Percentiles rank a stretch among this genome's conserved stretches.
Evolutionary conservation across 2,113 vertebrate genomes (phyloP).

Genomic region (Petrocephalus zakoni): DNA sequence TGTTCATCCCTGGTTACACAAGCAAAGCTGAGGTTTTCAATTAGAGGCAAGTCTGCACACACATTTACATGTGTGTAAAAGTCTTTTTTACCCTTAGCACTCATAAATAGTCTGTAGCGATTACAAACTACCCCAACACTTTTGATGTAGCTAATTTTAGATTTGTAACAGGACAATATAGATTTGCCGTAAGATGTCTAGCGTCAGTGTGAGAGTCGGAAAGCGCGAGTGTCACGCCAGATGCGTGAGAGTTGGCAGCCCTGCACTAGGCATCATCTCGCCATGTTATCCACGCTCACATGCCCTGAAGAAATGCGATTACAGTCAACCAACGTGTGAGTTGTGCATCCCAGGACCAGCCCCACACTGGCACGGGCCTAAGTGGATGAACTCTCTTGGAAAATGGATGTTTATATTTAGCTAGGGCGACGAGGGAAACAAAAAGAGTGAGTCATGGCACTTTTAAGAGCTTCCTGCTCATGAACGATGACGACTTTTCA

Average conservation of each 20-base stretch:
- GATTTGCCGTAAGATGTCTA: too few relatives aligned
- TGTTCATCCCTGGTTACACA: background rate
- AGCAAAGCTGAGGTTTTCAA: too few relatives aligned
- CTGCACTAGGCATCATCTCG: background rate
- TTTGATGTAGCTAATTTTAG: too few relatives aligned
- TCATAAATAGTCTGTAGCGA: too few relatives aligned
- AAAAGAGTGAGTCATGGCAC: background rate
- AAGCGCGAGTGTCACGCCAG: too few relatives aligned
- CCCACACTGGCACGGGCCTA: background rate
- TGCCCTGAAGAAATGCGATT: background rate
- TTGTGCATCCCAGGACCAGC: background rate
- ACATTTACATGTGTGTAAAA: too few relatives aligned
- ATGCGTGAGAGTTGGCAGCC: too few relatives aligned
- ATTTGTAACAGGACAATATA: too few relatives aligned
- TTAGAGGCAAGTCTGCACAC: too few relatives aligned
- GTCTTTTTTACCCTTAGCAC: too few relatives aligned
- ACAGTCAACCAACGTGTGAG: background rate
- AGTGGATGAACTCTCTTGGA: background rate
- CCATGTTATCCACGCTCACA: background rate
- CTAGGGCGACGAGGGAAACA: background rate
- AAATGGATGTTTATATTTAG: slow-evolving; percentile 1
- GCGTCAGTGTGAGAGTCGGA: too few relatives aligned
- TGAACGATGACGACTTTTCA: background rate
- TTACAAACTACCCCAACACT: too few relatives aligned
- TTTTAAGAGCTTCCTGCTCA: background rate